Percentiles rank a stretch among this genome's conserved stretches.
phyloP scores from a whole-genome alignment of 2,888 invertebrate species.

The Globia sparganii region DNA sequence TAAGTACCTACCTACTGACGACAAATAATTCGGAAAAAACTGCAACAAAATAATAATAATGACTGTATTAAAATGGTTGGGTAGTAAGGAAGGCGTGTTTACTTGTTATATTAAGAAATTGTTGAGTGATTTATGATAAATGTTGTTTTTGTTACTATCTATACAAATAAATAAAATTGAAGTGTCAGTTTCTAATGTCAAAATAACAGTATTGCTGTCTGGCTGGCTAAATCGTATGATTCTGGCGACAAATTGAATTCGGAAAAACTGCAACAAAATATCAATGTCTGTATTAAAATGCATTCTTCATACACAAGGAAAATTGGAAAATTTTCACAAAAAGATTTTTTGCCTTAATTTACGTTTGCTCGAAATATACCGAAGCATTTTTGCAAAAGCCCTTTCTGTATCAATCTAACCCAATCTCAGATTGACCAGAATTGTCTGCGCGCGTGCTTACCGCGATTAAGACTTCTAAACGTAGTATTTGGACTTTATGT shows the following conservation, averaged over 20 bases:
- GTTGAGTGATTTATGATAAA: no score
- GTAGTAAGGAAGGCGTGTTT: no score
- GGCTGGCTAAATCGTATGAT: not conserved
- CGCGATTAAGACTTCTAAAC: slow-evolving; percentile 44
- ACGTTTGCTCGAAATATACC: not conserved
- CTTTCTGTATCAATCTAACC: slow-evolving; percentile 66
- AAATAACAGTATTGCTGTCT: not conserved
- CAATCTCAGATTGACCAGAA: slow-evolving; percentile 70
- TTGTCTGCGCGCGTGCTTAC: slow-evolving; percentile 70
- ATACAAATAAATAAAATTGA: no score
- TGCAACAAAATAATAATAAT: no score
- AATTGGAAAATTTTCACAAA: not conserved
- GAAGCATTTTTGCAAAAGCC: slow-evolving; percentile 50
- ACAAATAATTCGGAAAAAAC: no score
- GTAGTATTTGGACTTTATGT: slow-evolving; percentile 14
- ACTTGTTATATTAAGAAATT: no score
- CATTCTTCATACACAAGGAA: no score
- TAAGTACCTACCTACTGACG: no score
- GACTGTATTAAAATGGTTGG: no score
- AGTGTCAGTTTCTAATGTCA: no score
- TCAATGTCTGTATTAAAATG: not conserved
- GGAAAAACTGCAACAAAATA: not conserved
- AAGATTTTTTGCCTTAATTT: no score
- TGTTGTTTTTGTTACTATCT: no score
- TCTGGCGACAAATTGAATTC: not conserved